Evolutionary conservation across 2,797 vertebrate genomes (phyloP), one percentile per base, ranked within the genome.

Genomic region (Gouania willdenowi): DNA sequence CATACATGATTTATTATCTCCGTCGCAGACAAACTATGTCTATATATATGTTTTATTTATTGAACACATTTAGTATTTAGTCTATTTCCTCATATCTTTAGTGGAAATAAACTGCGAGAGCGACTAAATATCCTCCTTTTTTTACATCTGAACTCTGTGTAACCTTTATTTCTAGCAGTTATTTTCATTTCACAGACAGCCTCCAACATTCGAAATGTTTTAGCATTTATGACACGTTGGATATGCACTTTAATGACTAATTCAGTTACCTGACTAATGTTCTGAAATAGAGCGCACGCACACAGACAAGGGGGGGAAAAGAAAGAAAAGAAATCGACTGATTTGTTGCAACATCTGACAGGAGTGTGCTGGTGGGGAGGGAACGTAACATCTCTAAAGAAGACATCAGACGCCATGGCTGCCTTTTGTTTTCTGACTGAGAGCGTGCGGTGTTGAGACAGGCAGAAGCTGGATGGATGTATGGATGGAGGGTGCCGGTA

Each of bases 381-480:
- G 21, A 14, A 56, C 57, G 71, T 76, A n/a, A n/a, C n/a, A n/a
- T n/a, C n/a, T n/a, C n/a, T n/a, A n/a, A 14, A n/a, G n/a, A 74
- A 83, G 48, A 72, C 72, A 79, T 83, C 81, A 79, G 65, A 72
- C 45, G 22, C 38, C 76, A 89, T 86, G 73, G 80, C 86, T 66
- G 85, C 64, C 81, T 82, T 87, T 87, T 92, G 75, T 91, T 90
- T 87, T 78, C 41, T 29, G 53, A 75, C 62, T 19, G 55, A 71
- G 61, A 47, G 58, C 34, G 9, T 25, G 57, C 8, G 8, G 36
- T 24, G 58, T 64, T 32, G 69, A 79, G 76, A 77, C 67, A 63
- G 69, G 44, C 77, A 74, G 71, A 42, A 59, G 71, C 73, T 60
- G 71, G 65, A 69, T 77, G 66, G 65, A 69, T 77, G 66, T 62